A percentile compares a stretch with the other conserved stretches of the same genome.
Evolutionary conservation across 2,113 vertebrate genomes (phyloP).

Genomic region (Scomber japonicus): DNA sequence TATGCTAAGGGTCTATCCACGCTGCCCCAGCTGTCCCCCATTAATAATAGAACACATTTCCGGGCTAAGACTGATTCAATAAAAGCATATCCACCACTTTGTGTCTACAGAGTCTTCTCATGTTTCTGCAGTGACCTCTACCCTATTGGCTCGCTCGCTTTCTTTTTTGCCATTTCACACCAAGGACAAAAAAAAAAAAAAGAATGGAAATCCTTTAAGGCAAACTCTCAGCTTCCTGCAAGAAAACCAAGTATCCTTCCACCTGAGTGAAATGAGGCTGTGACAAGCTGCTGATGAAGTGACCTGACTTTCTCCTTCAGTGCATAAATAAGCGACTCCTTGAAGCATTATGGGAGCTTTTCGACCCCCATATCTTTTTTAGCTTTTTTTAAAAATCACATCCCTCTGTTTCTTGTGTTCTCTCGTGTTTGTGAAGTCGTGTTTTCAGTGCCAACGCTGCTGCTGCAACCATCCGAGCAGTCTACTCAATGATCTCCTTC

Average conservation of each 20-base stretch:
- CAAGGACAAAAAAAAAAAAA: neutral
- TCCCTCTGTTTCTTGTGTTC: neutral
- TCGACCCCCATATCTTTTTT: neutral
- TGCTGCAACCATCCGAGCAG: constrained; percentile 25
- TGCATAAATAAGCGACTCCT: neutral
- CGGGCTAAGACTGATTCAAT: constrained; percentile 38
- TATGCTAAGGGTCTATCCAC: constrained; percentile 44
- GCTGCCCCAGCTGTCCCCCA: constrained; percentile 57
- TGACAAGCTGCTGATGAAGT: constrained; percentile 14
- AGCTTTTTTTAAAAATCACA: neutral
- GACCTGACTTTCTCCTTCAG: neutral
- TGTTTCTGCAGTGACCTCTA: constrained; percentile 29
- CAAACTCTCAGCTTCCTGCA: neutral
- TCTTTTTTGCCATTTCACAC: constrained; percentile 4
- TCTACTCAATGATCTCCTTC: constrained; percentile 10
- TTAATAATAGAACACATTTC: constrained; percentile 75
- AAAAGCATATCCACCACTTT: constrained; percentile 52
- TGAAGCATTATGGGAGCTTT: constrained; percentile 15
- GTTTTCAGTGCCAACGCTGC: neutral
- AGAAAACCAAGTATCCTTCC: neutral
- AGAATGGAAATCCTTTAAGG: neutral
- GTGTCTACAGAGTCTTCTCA: constrained; percentile 37
- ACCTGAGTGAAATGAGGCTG: constrained; percentile 2
- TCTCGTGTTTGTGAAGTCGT: constrained; percentile 2
- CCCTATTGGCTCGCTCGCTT: neutral